Conservation (phyloP, 1,140 invertebrate genomes). For the Drepana arcuata region DNA sequence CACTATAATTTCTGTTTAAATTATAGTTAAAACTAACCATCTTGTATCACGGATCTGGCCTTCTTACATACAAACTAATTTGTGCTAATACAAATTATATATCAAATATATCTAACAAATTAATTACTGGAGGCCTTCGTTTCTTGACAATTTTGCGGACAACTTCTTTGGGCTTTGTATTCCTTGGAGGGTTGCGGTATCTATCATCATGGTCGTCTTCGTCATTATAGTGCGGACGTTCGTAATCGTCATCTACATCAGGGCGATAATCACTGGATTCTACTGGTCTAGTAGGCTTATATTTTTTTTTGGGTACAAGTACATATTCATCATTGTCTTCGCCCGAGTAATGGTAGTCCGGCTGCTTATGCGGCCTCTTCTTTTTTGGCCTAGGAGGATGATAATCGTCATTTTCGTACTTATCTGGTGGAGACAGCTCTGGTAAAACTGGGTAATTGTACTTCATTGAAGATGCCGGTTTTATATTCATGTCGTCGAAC, state of each 20-base stretch:
- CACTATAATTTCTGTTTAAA: too few relatives aligned
- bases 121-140: slow-evolving; percentile 42
- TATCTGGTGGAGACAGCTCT: slow-evolving; percentile 32
- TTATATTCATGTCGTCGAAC: slow-evolving; percentile 34
- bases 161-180: slow-evolving; percentile 34
- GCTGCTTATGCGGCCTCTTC: slow-evolving; percentile 44
- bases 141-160: slow-evolving; percentile 58
- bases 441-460: slow-evolving; percentile 32
- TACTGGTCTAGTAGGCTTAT: slow-evolving; percentile 32
- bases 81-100: slow-evolving; percentile 25
- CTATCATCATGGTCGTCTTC: slow-evolving; percentile 40
- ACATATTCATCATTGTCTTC: slow-evolving; percentile 52
- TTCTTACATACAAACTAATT: background rate
- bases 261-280: slow-evolving; percentile 35
- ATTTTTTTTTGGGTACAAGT: slow-evolving; percentile 55
- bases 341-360: slow-evolving; percentile 29
- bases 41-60: slow-evolving; percentile 11
- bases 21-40: too few relatives aligned
- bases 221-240: slow-evolving; percentile 22
- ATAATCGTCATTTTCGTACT: slow-evolving; percentile 36
- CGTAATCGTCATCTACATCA: slow-evolving; percentile 43
- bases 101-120: slow-evolving; percentile 61
- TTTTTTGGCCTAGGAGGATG: slow-evolving; percentile 43
- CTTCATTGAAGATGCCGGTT: slow-evolving; percentile 27
- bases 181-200: slow-evolving; percentile 33